These are phyloP conservation scores for Rhaphigaster nebulosa DNA, from an alignment of 2,888 invertebrate species.

Conservation along the genomic window DNA sequence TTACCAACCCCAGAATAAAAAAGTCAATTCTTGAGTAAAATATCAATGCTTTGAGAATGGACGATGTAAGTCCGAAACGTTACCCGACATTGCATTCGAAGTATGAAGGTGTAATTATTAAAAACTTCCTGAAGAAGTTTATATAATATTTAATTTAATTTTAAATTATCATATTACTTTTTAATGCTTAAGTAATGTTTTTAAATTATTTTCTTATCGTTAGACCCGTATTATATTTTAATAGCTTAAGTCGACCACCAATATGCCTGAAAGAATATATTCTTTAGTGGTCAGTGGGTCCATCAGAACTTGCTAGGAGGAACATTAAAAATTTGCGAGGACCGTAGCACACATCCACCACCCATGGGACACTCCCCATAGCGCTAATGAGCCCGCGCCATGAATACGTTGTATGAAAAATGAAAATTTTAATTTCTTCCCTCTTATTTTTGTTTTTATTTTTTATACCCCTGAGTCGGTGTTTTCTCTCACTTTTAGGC, in stretches of 20 bases:
- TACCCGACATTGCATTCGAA: too few species aligned
- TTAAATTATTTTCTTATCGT: too few species aligned
- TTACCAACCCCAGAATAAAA: too few species aligned
- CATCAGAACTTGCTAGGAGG: background rate
- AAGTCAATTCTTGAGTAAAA: too few species aligned
- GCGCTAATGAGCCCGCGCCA: background rate
- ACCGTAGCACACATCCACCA: background rate
- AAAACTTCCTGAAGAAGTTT: too few species aligned
- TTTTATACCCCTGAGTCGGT: background rate
- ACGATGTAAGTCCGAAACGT: too few species aligned
- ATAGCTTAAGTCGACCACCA: background rate
- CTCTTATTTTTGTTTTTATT: conserved; percentile 11
- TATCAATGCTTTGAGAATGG: too few species aligned
- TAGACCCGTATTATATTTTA: too few species aligned
- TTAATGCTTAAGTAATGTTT: too few species aligned
- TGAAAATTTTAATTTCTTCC: conserved; percentile 24
- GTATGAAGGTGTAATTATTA: too few species aligned
- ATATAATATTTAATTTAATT: too few species aligned
- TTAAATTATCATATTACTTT: too few species aligned
- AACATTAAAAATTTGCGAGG: background rate
- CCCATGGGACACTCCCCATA: background rate
- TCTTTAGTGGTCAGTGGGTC: background rate
- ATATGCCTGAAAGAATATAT: background rate
- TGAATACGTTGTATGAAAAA: conserved; percentile 25
- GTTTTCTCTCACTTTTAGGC: background rate